Evolutionary conservation across 2,888 invertebrate species (phyloP).

Genomic region (Lithophane socia): DNA sequence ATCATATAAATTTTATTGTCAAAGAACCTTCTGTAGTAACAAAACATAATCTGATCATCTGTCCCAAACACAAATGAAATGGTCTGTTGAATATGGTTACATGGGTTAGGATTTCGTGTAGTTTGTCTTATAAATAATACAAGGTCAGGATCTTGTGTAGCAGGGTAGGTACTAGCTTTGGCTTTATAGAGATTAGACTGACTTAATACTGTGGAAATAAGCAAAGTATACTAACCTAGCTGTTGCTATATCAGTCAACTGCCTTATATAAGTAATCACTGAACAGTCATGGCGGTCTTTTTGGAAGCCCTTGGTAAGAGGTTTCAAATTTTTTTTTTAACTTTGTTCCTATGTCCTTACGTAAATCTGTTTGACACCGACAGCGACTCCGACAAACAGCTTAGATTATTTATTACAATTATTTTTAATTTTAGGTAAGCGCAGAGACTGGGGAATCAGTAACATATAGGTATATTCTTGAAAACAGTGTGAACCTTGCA

Average conservation of each 20-base stretch:
- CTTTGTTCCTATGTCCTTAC: background rate
- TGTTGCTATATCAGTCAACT: too few relatives aligned
- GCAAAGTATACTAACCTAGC: too few relatives aligned
- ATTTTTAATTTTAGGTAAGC: constrained; percentile 86
- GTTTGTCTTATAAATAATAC: background rate
- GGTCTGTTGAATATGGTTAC: too few relatives aligned
- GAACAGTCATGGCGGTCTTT: background rate
- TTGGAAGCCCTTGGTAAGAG: background rate
- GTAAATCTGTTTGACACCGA: background rate
- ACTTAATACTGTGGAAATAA: too few relatives aligned
- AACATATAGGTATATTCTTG: constrained; percentile 90
- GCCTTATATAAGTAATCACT: background rate
- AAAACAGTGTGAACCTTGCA: constrained; percentile 90
- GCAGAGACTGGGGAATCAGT: constrained; percentile 90
- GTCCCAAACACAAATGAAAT: background rate
- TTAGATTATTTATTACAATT: background rate
- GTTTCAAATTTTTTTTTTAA: background rate
- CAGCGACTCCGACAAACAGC: too few relatives aligned
- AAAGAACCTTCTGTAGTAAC: background rate
- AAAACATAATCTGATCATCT: background rate
- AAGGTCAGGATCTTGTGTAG: too few relatives aligned
- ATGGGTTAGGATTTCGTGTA: too few relatives aligned
- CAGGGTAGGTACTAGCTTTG: too few relatives aligned
- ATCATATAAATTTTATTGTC: too few relatives aligned
- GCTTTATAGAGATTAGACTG: too few relatives aligned